phyloP scores from a whole-genome alignment of 2,888 invertebrate genomes.

The Cantharis rufa region DNA sequence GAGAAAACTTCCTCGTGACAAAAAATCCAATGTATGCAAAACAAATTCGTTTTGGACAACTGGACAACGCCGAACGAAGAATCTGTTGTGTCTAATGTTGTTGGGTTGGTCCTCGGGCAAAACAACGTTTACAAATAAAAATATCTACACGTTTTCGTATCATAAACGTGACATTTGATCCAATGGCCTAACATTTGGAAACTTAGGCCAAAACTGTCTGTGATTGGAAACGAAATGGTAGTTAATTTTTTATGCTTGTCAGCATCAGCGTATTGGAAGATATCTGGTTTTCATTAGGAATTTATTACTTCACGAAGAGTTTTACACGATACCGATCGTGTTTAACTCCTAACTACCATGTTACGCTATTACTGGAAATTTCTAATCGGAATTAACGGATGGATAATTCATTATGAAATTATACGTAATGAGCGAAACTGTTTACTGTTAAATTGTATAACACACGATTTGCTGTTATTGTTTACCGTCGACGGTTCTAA shows the following conservation, averaged over 20 bases:
- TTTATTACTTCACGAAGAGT: not conserved
- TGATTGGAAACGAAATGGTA: not conserved
- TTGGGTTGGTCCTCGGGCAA: not conserved
- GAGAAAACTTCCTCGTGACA: not conserved
- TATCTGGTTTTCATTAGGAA: not conserved
- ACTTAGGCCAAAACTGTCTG: not conserved
- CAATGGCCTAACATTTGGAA: not conserved
- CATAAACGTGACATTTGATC: not conserved
- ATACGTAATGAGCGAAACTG: not conserved
- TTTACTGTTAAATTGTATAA: not conserved
- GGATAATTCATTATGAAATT: not conserved
- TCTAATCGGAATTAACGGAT: not conserved
- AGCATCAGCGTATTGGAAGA: not conserved
- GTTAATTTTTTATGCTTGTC: not conserved
- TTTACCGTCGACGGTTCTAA: not conserved
- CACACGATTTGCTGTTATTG: not conserved
- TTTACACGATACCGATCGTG: not conserved
- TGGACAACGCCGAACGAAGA: not conserved
- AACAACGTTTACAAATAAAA: not conserved
- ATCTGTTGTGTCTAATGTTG: not conserved
- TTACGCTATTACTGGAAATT: not conserved
- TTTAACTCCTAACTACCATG: not conserved
- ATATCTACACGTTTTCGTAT: not conserved
- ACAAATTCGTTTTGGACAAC: not conserved
- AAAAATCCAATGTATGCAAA: not conserved